Evolutionary conservation across 1,140 invertebrate species (phyloP), one percentile per base, ranked within the genome.

Genomic region (Pteromalus puparum): DNA sequence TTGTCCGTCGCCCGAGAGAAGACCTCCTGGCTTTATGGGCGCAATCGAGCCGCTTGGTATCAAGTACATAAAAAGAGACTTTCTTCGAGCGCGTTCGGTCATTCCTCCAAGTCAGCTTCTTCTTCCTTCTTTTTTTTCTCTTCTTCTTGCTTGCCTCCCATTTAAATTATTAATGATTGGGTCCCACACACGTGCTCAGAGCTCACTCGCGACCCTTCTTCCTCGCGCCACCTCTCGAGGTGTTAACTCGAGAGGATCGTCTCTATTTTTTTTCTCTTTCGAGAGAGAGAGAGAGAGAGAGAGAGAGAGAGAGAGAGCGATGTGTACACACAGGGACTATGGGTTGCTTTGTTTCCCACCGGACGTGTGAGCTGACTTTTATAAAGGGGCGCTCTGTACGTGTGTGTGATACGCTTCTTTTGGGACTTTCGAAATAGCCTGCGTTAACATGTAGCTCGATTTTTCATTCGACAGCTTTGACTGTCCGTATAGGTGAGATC

Each of bases 131-230:
- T 34, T 34, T 34, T 34, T 34, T 34, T 34, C 30, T 34, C 30
- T 34, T 34, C 30, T 5, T 34, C 30, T 34, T 5, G 30, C 30
- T 34, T 34, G 15, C 65, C 34, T 80, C 48, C 48, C 48, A 80
- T 84, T 84, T 84, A 80, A 80, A 80, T 80, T 84, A 84, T 80
- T 84, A 80, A 80, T 80, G 77, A 84, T 80, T 83, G 67, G 82
- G 26, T 28, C 28, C 72, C 68, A 34, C 30, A 61, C 30, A 30
- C 10, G 30, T 2, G 3, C 30, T 34, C 30, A n/a, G n/a, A n/a
- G 15, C 53, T 7, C 6, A 6, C 15, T 4, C 53, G 21, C 46
- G 30, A 10, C 72, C 28, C 72, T 21, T 74, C 68, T 13, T 70
- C 12, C 21, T 0, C n/a, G 12, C 46, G 74, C n/a, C 53, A 67